Percentiles rank a stretch among this genome's conserved stretches.
Conservation (phyloP, 2,797 vertebrate species). For the Sandelia bainsii region DNA sequence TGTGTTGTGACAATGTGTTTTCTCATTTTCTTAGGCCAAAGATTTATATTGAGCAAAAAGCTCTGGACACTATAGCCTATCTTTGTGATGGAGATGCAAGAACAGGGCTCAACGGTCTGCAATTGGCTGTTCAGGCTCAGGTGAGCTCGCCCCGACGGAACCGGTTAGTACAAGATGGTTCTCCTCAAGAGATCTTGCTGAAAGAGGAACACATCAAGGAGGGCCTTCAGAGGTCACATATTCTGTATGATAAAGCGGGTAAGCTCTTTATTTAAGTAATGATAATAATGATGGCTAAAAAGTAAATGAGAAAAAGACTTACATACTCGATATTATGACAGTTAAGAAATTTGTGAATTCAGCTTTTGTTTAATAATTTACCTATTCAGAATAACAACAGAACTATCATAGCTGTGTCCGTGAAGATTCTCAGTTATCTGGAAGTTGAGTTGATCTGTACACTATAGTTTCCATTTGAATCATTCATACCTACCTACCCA, state of each 20-base stretch:
- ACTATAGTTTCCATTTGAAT: not conserved
- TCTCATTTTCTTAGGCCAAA: slow-evolving; percentile 78
- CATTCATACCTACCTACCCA: not conserved
- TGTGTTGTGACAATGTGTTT: slow-evolving; percentile 19
- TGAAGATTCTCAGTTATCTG: too few relatives aligned
- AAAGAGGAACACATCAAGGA: slow-evolving; percentile 94
- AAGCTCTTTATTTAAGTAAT: slow-evolving; percentile 49
- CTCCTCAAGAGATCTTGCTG: slow-evolving; percentile 80
- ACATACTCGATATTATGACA: not conserved
- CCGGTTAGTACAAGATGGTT: slow-evolving; percentile 10
- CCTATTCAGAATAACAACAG: not conserved
- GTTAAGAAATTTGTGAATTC: not conserved
- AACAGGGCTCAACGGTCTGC: slow-evolving; percentile 92
- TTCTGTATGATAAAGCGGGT: slow-evolving; percentile 98
- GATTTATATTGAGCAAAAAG: slow-evolving; percentile 90
- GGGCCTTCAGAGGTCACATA: slow-evolving; percentile 95
- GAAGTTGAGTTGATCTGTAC: too few relatives aligned
- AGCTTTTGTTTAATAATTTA: not conserved
- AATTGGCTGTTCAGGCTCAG: slow-evolving; percentile 93
- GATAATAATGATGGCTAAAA: not conserved
- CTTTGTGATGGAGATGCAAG: slow-evolving; percentile 96
- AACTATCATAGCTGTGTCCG: not conserved
- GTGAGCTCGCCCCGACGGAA: slow-evolving; percentile 63
- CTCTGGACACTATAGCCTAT: slow-evolving; percentile 91
- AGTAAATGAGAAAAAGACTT: too few relatives aligned